These are phyloP conservation scores for Girardinus metallicus DNA, from an alignment of 2,797 vertebrate species.

Conservation along the genomic window DNA sequence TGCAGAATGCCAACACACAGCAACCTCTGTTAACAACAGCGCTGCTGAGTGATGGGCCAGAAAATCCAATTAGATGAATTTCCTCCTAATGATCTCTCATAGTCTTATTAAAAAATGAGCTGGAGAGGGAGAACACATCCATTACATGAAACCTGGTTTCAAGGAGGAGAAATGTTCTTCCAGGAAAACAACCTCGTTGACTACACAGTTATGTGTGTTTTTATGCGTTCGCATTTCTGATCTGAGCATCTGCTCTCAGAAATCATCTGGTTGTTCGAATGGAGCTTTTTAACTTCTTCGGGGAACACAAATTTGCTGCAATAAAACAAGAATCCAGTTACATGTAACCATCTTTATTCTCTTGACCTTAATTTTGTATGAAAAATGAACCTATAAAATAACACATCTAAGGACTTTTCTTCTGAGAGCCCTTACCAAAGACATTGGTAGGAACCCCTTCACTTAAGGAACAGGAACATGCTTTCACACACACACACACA, in stretches of 20 bases:
- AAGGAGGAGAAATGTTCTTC: conserved; percentile 46
- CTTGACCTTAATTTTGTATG: background rate
- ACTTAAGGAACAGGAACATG: background rate
- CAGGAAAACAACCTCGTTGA: conserved; percentile 34
- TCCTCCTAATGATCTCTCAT: conserved; percentile 75
- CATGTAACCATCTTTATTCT: background rate
- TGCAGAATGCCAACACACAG: conserved; percentile 57
- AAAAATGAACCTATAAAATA: background rate
- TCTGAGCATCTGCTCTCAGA: conserved; percentile 11
- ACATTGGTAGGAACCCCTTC: background rate
- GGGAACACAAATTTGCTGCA: background rate
- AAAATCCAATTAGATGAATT: conserved; percentile 80
- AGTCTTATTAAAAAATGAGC: conserved; percentile 57
- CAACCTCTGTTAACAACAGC: conserved; percentile 64
- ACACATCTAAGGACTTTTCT: background rate
- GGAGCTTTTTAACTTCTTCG: background rate
- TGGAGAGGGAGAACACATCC: conserved; percentile 36
- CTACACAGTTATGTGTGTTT: conserved; percentile 20
- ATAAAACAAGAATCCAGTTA: background rate
- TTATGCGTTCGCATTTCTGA: conserved; percentile 33
- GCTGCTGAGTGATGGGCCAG: conserved; percentile 62
- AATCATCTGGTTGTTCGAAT: background rate
- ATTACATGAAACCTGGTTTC: conserved; percentile 63
- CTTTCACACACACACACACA: background rate
- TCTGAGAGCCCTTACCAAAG: background rate